phyloP scores from a whole-genome alignment of 2,888 invertebrate species.

The Luperina testacea region DNA sequence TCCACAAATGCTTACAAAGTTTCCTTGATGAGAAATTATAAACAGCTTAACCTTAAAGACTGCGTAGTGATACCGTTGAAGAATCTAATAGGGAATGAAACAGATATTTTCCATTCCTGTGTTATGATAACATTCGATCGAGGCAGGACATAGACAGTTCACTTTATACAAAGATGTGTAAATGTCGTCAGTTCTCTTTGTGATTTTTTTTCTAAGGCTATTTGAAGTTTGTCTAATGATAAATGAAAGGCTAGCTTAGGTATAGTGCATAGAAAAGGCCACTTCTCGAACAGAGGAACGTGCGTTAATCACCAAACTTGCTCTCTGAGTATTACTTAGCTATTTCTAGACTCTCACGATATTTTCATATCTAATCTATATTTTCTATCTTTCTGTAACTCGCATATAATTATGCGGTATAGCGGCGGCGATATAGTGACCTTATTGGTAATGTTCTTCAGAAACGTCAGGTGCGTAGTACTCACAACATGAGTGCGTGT shows the following conservation, averaged over 20 bases:
- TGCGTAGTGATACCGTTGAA: background rate
- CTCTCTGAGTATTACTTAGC: background rate
- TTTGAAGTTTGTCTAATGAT: background rate
- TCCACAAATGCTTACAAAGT: conserved; percentile 44
- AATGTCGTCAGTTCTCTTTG: background rate
- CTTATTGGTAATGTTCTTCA: too few species aligned
- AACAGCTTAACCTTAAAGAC: conserved; percentile 1
- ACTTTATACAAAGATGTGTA: conserved; percentile 11
- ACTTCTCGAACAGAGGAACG: background rate
- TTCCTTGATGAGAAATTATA: conserved; percentile 25
- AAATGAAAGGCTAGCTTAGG: background rate
- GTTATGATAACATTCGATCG: conserved; percentile 43
- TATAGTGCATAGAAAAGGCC: too few species aligned
- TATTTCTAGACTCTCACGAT: background rate
- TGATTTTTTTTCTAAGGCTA: conserved; percentile 10
- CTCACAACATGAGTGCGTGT: too few species aligned
- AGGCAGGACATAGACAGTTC: conserved; percentile 28
- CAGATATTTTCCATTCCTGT: conserved; percentile 18
- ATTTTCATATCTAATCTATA: background rate
- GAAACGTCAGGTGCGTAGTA: too few species aligned
- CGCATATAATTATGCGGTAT: background rate
- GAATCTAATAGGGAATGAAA: background rate
- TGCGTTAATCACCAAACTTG: background rate
- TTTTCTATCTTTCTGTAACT: background rate
- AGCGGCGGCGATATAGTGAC: too few species aligned